Evolutionary conservation across 2,888 invertebrate species (phyloP).

Genomic region (Brachynemurus nebulosus): DNA sequence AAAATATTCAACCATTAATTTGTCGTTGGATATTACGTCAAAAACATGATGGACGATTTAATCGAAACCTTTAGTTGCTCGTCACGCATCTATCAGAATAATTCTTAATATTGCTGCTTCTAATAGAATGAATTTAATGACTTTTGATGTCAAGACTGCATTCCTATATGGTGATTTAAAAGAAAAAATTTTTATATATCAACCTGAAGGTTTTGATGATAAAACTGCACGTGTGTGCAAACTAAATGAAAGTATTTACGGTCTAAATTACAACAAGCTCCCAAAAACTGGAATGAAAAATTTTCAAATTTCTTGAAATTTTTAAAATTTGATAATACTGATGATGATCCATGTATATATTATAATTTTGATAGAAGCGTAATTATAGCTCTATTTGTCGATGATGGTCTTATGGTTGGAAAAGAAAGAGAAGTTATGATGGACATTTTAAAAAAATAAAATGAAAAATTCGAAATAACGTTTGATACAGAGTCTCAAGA

Average conservation of each 20-base stretch:
- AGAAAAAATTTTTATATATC: conserved; percentile 9
- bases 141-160: conserved; percentile 16
- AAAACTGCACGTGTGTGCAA: conserved; percentile 8
- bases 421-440: conserved; percentile 12
- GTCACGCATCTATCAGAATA: conserved; percentile 3
- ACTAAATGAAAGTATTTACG: no score
- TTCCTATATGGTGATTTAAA: conserved; percentile 12
- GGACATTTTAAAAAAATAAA: conserved; percentile 12
- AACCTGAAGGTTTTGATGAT: conserved; percentile 11
- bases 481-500: conserved; percentile 10
- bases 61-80: neutral
- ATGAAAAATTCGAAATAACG: conserved; percentile 16
- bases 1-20: neutral
- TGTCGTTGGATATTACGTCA: neutral
- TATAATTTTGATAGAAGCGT: no score
- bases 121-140: conserved; percentile 9
- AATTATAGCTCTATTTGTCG: conserved; percentile 16
- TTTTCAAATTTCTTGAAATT: conserved; percentile 16
- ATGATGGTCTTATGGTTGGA: conserved; percentile 19
- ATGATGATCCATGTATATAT: conserved; percentile 21
- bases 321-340: conserved; percentile 15
- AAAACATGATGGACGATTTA: neutral
- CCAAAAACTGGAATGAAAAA: conserved; percentile 14
- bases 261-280: conserved; percentile 10
- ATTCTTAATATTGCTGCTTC: conserved; percentile 18